Conservation (phyloP, 2,113 vertebrate species). For the Propithecus coquereli region DNA sequence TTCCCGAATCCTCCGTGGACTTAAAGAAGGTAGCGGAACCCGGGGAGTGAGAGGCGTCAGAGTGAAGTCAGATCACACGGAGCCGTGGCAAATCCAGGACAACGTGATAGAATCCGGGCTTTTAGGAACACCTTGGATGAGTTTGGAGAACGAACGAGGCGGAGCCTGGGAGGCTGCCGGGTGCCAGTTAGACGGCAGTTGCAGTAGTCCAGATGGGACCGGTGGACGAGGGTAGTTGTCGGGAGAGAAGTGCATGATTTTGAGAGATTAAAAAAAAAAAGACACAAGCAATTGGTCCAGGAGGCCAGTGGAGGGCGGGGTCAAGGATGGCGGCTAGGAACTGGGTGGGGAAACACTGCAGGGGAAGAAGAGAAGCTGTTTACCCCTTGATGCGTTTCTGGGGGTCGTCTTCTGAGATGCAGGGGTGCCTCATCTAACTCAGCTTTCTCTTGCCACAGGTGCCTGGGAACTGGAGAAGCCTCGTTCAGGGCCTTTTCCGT, state of each 20-base stretch:
- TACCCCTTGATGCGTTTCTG: not conserved
- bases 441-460: not conserved
- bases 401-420: not conserved
- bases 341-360: not conserved
- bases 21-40: not conserved
- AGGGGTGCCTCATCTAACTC: not conserved
- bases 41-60: not conserved
- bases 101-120: not conserved
- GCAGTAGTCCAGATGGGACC: not conserved
- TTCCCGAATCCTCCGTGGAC: not conserved
- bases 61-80: not conserved
- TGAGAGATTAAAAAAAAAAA: not conserved
- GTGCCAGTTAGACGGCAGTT: not conserved
- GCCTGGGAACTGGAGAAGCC: not conserved
- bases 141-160: not conserved
- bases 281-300: not conserved
- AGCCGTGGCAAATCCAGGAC: not conserved
- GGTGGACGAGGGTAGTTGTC: not conserved
- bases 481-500: not conserved
- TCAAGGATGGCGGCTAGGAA: not conserved
- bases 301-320: not conserved
- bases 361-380: not conserved
- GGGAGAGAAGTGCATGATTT: not conserved
- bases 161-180: not conserved
- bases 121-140: not conserved